Conservation (phyloP, 2,888 invertebrate genomes). For the Timandra comae region DNA sequence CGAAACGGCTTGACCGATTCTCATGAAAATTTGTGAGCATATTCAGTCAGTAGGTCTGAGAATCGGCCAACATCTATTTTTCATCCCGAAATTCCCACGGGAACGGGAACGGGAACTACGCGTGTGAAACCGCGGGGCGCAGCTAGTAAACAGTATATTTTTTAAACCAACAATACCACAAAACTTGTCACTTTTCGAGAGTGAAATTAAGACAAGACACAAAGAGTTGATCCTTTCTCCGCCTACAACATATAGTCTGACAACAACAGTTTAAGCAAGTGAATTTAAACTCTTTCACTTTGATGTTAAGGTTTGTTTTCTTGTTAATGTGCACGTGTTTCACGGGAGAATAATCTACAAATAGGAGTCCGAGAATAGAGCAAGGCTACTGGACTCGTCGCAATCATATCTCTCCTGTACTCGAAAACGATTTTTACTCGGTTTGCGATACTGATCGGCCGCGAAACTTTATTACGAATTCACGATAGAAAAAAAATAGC, state of each 20-base stretch:
- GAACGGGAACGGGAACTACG: too few relatives aligned
- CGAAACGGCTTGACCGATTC: too few relatives aligned
- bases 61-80: too few relatives aligned
- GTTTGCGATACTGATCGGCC: too few relatives aligned
- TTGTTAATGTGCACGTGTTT: conserved; percentile 41
- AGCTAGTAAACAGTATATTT: too few relatives aligned
- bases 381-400: conserved; percentile 71
- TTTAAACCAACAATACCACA: too few relatives aligned
- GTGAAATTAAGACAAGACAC: conserved; percentile 50
- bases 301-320: conserved; percentile 47
- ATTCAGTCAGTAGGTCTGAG: too few relatives aligned
- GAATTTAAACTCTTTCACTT: conserved; percentile 42
- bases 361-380: conserved; percentile 74
- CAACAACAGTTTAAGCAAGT: conserved; percentile 17
- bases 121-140: too few relatives aligned
- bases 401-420: conserved; percentile 54
- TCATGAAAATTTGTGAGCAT: too few relatives aligned
- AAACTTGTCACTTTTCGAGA: too few relatives aligned
- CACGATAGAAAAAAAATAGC: conserved; percentile 1
- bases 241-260: conserved; percentile 36
- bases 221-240: conserved; percentile 67
- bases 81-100: too few relatives aligned
- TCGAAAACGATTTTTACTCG: conserved; percentile 22
- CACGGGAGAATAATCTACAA: conserved; percentile 67
- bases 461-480: conserved; percentile 24